A percentile compares a stretch with the other conserved stretches of the same genome.
Conservation (phyloP, 2,113 vertebrate genomes). For the Coregonus clupeaformis region DNA sequence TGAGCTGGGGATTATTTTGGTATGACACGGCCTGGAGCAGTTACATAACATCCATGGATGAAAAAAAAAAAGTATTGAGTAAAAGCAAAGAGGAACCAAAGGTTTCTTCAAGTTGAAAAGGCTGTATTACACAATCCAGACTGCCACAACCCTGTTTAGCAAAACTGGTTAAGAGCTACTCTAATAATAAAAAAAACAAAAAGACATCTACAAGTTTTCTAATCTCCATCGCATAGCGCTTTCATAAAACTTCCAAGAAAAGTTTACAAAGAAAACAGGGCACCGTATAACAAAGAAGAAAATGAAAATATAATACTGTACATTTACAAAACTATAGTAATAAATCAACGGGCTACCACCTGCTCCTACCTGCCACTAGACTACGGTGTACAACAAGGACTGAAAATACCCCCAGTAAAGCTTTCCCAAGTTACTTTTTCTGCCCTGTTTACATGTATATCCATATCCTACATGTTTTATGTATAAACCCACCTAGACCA, state of each 20-base stretch:
- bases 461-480: no score
- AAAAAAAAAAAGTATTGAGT: not conserved
- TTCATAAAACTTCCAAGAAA: not conserved
- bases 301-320: not conserved
- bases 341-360: not conserved
- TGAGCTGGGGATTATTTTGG: not conserved
- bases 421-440: not conserved
- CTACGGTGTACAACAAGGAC: not conserved
- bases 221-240: not conserved
- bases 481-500: no score
- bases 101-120: slow-evolving; percentile 41
- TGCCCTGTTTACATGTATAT: no score
- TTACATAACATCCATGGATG: not conserved
- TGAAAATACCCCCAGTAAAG: not conserved
- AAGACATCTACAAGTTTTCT: not conserved
- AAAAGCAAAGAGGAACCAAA: slow-evolving; percentile 63
- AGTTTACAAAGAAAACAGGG: not conserved
- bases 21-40: no score
- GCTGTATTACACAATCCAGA: slow-evolving; percentile 44
- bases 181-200: not conserved
- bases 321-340: not conserved
- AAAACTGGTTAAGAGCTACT: slow-evolving; percentile 4
- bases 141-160: slow-evolving; percentile 23
- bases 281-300: not conserved
- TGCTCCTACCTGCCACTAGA: not conserved